Evolutionary conservation across 1,140 invertebrate genomes (phyloP), one percentile per base, ranked within the genome.

Genomic region (Ceratoteleas bidentatus): DNA sequence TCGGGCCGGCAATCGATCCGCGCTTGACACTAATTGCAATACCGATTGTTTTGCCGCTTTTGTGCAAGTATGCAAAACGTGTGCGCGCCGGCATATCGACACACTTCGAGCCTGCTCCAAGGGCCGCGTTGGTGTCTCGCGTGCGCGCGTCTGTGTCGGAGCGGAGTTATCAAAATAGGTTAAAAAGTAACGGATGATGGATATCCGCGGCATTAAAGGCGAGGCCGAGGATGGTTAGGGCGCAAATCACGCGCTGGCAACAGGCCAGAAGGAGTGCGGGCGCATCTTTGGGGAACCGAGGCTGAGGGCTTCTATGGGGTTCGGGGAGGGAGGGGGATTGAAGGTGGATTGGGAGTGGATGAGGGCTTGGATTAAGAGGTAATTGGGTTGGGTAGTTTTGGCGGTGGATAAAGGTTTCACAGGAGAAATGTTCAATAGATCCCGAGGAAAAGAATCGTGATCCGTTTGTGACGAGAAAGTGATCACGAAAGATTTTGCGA

Each of bases 1-100:
- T 47, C 36, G 52, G 11, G 24, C 24, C 45, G 33, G 69, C 57
- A 68, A 81, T 75, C 78, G 78, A 81, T 81, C 58, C 58, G n/a
- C 58, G 70, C 78, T 81, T 81, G 70, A 75, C 78, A 75, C 70
- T 74, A 75, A 81, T 81, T 81, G 60, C 78, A 69, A 70, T 74
- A 75, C 78, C 65, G 53, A 81, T 81, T 81, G 78, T 81, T 81
- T 81, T 81, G 69, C 38, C 52, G 70, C 70, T 81, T 80, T 81
- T 75, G 70, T 81, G 70, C 78, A 75, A 70, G 78, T 70, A 81
- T 81, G 70, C 70, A 81, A 75, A 75, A 81, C 64, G 64, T 68
- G 58, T 65, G 40, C 16, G 34, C 58, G 14, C 7, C 32, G 32
- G 61, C 45, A 61, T 66, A 75, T 54, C 60, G 65, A 75, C 52